Evolutionary conservation across 1,140 invertebrate genomes (phyloP).

Genomic region (Oryzaephilus surinamensis): DNA sequence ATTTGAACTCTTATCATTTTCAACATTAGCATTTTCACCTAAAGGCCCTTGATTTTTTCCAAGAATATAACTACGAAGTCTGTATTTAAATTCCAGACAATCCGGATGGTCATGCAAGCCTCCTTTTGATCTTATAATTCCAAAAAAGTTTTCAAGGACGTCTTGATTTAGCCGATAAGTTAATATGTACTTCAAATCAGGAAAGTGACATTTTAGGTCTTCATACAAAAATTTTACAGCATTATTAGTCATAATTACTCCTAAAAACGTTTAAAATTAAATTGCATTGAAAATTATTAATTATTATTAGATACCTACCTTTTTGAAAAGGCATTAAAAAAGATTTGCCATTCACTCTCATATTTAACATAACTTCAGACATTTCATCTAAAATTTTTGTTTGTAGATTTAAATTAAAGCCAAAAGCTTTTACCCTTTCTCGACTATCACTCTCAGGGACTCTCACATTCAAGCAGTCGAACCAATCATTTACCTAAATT

Average conservation of each 20-base stretch:
- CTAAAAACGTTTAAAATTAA: too few relatives aligned
- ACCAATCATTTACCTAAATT: constrained; percentile 2
- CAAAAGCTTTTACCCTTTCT: constrained; percentile 2
- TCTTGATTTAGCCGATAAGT: constrained; percentile 22
- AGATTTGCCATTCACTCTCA: constrained; percentile 1
- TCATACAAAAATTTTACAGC: neutral
- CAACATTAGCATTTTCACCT: constrained; percentile 7
- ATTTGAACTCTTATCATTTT: constrained; percentile 3
- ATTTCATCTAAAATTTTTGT: constrained; percentile 2
- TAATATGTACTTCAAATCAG: neutral
- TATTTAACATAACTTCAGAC: neutral
- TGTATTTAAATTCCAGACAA: constrained; percentile 18
- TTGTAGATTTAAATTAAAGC: neutral
- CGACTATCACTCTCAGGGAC: neutral
- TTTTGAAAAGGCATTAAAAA: constrained; percentile 1
- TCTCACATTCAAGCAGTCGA: constrained; percentile 1
- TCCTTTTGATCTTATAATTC: constrained; percentile 20
- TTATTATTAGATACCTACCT: too few relatives aligned
- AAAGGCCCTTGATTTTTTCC: constrained; percentile 16
- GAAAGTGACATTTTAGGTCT: neutral
- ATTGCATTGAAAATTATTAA: too few relatives aligned
- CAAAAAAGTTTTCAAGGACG: constrained; percentile 27
- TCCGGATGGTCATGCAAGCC: constrained; percentile 17
- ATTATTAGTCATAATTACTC: constrained; percentile 2
- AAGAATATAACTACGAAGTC: constrained; percentile 16